phyloP scores from a whole-genome alignment of 2,888 invertebrate genomes.

The Pterostichus madidus region DNA sequence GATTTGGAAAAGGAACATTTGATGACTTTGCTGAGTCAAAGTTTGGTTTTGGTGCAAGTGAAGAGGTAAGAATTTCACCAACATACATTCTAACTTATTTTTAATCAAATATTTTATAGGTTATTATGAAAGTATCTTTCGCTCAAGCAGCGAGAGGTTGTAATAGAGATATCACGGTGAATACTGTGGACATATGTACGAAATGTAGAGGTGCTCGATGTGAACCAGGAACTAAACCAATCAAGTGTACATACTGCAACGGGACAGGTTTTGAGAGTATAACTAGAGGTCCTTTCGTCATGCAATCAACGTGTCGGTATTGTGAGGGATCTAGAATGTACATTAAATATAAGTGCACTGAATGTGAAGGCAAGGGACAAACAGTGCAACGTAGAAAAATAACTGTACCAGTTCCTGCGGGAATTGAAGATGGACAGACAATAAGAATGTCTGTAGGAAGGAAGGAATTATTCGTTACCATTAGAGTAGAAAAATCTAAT shows the following conservation, averaged over 20 bases:
- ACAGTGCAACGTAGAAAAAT: slow-evolving; percentile 92
- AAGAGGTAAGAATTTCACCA: slow-evolving; percentile 83
- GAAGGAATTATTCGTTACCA: slow-evolving; percentile 96
- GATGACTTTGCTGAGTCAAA: slow-evolving; percentile 93
- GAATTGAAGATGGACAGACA: slow-evolving; percentile 98
- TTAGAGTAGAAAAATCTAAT: slow-evolving; percentile 92
- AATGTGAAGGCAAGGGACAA: slow-evolving; percentile 94
- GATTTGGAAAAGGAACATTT: slow-evolving; percentile 83
- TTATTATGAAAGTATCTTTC: slow-evolving; percentile 93
- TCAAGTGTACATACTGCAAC: slow-evolving; percentile 94
- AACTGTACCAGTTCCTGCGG: slow-evolving; percentile 96
- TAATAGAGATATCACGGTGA: slow-evolving; percentile 94
- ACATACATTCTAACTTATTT: neutral
- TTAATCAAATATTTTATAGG: slow-evolving; percentile 77
- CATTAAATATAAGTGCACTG: slow-evolving; percentile 93
- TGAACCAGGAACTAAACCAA: slow-evolving; percentile 94
- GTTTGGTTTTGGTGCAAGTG: slow-evolving; percentile 94
- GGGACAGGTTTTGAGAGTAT: slow-evolving; percentile 98
- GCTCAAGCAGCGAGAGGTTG: slow-evolving; percentile 97
- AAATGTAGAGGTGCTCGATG: slow-evolving; percentile 92
- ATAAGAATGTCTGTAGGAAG: slow-evolving; percentile 95
- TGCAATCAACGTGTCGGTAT: slow-evolving; percentile 96
- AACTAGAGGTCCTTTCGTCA: slow-evolving; percentile 92
- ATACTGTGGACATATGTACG: slow-evolving; percentile 94
- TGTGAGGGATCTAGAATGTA: slow-evolving; percentile 92